A percentile compares a stretch with the other conserved stretches of the same genome.
Conservation (phyloP, 2,888 invertebrate species). For the Idaea biselata region DNA sequence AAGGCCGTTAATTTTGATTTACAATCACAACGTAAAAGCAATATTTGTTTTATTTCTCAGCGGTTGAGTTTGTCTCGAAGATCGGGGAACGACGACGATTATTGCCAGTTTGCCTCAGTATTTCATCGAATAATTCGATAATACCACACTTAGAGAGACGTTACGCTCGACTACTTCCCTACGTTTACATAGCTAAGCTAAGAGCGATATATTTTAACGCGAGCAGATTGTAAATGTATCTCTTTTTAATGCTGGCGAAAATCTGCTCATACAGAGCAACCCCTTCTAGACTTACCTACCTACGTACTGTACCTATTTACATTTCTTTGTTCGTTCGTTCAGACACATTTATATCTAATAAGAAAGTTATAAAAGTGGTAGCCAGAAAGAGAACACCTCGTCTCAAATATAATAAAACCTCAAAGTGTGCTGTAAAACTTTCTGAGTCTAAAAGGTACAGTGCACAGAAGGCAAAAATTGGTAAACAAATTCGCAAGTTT, state of each 20-base stretch:
- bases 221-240: too few species aligned
- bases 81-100: constrained; percentile 61
- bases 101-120: constrained; percentile 53
- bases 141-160: constrained; percentile 57
- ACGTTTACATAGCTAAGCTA: constrained; percentile 27
- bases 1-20: constrained; percentile 81
- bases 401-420: constrained; percentile 56
- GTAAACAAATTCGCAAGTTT: constrained; percentile 51
- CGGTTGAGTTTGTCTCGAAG: constrained; percentile 61
- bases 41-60: constrained; percentile 79
- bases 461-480: constrained; percentile 42
- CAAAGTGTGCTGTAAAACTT: constrained; percentile 55
- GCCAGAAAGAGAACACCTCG: constrained; percentile 52
- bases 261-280: too few species aligned
- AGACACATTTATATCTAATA: constrained; percentile 55
- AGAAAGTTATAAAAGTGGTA: constrained; percentile 56
- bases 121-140: constrained; percentile 71
- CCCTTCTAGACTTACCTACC: constrained; percentile 19
- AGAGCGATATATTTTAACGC: constrained; percentile 30
- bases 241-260: too few species aligned
- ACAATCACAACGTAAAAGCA: constrained; percentile 78
- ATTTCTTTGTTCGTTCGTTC: constrained; percentile 40
- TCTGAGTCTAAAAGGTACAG: constrained; percentile 47
- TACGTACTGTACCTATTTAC: constrained; percentile 35
- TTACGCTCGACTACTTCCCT: constrained; percentile 56